A percentile compares a stretch with the other conserved stretches of the same genome.
phyloP scores from a whole-genome alignment of 1,140 invertebrate species.

The Latrodectus geometricus region DNA sequence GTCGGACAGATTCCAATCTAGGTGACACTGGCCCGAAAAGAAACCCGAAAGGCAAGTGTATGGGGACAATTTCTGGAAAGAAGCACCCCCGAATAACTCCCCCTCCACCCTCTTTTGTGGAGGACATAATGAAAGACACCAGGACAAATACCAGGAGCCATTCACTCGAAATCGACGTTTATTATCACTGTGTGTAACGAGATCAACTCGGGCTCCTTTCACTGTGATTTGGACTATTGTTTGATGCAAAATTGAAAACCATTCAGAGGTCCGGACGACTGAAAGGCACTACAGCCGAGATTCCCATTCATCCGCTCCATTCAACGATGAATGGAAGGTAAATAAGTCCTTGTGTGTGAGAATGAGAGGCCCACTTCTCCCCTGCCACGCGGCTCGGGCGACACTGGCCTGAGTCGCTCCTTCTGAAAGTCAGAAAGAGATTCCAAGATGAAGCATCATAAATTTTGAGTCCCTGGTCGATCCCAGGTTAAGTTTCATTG shows the following conservation, averaged over 20 bases:
- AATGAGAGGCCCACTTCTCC: too few relatives aligned
- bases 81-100: neutral
- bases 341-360: constrained; percentile 22
- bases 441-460: too few relatives aligned
- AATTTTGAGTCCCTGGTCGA: too few relatives aligned
- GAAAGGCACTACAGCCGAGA: constrained; percentile 24
- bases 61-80: neutral
- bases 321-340: constrained; percentile 52
- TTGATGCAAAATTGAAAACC: constrained; percentile 59
- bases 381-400: too few relatives aligned
- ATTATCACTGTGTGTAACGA: constrained; percentile 58
- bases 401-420: too few relatives aligned
- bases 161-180: constrained; percentile 50
- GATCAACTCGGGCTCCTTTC: constrained; percentile 55
- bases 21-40: neutral
- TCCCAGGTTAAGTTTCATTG: too few relatives aligned
- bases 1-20: neutral
- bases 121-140: constrained; percentile 55
- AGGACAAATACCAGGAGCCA: constrained; percentile 56
- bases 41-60: neutral
- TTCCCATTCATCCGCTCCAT: constrained; percentile 9
- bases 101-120: constrained; percentile 6
- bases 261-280: constrained; percentile 27
- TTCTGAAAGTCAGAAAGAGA: too few relatives aligned
- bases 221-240: constrained; percentile 59